These are phyloP conservation scores for Pandion haliaetus DNA, from an alignment of 2,113 vertebrate genomes.

Conservation along the genomic window DNA sequence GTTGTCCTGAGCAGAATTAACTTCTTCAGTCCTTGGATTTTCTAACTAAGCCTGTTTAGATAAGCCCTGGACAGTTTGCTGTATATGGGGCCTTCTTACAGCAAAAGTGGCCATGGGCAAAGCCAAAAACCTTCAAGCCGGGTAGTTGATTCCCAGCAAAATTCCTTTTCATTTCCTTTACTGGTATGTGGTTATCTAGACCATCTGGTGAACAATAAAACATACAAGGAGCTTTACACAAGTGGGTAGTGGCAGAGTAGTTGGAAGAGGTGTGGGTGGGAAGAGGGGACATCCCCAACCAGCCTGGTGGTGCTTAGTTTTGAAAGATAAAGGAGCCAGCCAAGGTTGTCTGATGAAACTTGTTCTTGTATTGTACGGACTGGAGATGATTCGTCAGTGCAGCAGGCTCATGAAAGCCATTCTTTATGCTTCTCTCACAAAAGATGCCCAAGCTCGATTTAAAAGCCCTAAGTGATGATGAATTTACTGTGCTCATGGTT, in stretches of 20 bases:
- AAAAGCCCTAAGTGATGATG: background rate
- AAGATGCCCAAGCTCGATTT: background rate
- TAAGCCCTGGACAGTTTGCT: background rate
- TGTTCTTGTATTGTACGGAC: accelerated
- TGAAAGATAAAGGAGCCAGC: background rate
- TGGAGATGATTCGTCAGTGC: background rate
- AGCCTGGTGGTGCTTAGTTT: too few species aligned
- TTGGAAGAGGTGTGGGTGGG: background rate
- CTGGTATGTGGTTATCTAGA: background rate
- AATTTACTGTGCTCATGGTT: background rate
- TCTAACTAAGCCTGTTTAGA: background rate
- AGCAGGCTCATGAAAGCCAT: background rate
- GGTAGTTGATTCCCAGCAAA: background rate
- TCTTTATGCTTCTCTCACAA: too few species aligned
- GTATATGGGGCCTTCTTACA: background rate
- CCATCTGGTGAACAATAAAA: background rate
- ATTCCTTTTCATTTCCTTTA: background rate
- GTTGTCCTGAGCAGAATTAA: background rate
- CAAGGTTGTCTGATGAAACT: background rate
- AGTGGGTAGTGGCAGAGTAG: accelerated
- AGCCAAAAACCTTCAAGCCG: background rate
- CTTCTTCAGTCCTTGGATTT: background rate
- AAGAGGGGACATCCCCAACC: background rate
- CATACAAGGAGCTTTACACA: accelerated
- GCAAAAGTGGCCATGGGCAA: background rate